phyloP scores from a whole-genome alignment of 2,888 invertebrate genomes.

The Eristalis tenax region DNA sequence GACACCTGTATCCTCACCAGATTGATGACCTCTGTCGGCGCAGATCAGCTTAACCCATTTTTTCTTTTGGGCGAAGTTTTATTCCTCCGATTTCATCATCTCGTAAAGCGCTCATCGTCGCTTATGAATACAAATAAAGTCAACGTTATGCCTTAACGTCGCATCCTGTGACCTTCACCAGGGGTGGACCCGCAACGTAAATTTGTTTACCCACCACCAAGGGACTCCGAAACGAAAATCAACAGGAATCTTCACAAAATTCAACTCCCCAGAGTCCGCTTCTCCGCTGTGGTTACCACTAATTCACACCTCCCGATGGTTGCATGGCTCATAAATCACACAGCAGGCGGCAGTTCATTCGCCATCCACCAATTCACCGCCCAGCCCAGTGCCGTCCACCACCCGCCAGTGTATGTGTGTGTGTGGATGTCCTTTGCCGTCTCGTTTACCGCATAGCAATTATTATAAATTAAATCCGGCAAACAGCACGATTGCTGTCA shows the following conservation, averaged over 20 bases:
- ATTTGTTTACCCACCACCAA: background rate
- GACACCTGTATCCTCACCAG: too few species aligned
- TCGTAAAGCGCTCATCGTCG: too few species aligned
- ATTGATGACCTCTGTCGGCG: too few species aligned
- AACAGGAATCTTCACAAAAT: slow-evolving; percentile 5
- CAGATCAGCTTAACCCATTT: too few species aligned
- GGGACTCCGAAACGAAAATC: background rate
- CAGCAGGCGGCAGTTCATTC: background rate
- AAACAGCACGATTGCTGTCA: slow-evolving; percentile 52
- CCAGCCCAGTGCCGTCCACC: too few species aligned
- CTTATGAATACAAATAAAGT: background rate
- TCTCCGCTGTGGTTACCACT: background rate
- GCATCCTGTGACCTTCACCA: background rate
- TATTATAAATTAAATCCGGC: slow-evolving; percentile 54
- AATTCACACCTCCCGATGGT: slow-evolving; percentile 16
- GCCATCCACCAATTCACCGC: too few species aligned
- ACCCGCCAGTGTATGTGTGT: too few species aligned
- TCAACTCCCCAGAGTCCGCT: background rate
- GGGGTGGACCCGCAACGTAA: background rate
- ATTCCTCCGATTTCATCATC: too few species aligned
- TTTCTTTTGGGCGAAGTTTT: too few species aligned
- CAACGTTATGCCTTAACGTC: background rate
- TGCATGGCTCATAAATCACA: slow-evolving; percentile 18
- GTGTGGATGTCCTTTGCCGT: slow-evolving; percentile 15
- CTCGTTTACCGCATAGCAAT: slow-evolving; percentile 32